A percentile compares a stretch with the other conserved stretches of the same genome.
Evolutionary conservation across 2,113 vertebrate genomes (phyloP).

Genomic region (Aspidoscelis tigris): DNA sequence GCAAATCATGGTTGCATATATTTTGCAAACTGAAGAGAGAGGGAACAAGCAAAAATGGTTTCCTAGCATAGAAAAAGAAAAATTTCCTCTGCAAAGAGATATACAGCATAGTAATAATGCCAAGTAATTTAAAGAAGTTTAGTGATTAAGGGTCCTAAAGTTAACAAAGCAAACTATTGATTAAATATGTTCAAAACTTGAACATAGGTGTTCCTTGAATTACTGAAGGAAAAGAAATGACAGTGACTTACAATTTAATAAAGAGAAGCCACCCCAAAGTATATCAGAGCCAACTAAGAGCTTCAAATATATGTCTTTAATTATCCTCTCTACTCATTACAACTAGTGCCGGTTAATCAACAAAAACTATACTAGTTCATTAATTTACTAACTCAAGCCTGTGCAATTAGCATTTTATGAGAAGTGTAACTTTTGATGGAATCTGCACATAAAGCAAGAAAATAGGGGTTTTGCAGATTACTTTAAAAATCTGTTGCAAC

Average conservation of each 20-base stretch:
- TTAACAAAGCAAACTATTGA: neutral
- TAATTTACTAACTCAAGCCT: neutral
- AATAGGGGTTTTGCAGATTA: too few relatives aligned
- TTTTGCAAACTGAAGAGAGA: neutral
- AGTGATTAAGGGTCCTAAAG: neutral
- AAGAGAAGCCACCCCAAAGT: too few relatives aligned
- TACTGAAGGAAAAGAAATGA: too few relatives aligned
- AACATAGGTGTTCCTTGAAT: too few relatives aligned
- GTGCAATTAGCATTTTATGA: neutral
- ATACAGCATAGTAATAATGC: neutral
- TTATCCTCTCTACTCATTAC: neutral
- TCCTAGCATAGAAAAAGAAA: neutral
- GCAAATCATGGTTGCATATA: neutral
- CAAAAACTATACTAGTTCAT: neutral
- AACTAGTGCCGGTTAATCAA: neutral
- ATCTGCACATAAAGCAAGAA: neutral
- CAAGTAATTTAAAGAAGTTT: neutral
- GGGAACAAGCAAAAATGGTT: neutral
- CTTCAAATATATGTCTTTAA: neutral
- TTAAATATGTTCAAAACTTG: neutral
- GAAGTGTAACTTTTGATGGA: neutral
- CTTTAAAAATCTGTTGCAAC: too few relatives aligned
- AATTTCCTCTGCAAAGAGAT: neutral
- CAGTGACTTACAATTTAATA: too few relatives aligned
- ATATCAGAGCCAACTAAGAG: neutral